Conservation (phyloP, 2,113 vertebrate species). For the Tichodroma muraria region DNA sequence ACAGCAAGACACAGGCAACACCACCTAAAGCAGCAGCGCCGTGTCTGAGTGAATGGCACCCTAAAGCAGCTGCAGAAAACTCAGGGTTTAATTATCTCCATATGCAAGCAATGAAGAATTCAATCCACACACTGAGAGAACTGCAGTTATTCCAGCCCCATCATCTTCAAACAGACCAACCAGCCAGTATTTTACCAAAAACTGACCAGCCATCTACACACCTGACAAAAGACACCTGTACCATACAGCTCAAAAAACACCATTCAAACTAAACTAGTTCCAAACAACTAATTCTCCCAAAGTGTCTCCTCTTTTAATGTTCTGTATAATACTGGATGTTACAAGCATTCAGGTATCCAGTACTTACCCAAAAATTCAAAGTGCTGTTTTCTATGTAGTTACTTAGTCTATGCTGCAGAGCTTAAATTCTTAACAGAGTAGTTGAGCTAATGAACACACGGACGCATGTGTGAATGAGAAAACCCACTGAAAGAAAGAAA, state of each 20-base stretch:
- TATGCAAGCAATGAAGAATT: not conserved
- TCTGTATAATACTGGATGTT: not conserved
- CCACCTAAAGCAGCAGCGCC: not conserved
- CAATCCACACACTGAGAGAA: not conserved
- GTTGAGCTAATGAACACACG: not conserved
- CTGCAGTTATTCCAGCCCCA: not conserved
- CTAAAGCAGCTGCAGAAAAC: not conserved
- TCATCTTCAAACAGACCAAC: not conserved
- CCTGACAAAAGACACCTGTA: not conserved
- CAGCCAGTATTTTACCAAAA: not conserved
- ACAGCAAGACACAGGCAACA: not conserved
- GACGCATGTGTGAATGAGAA: not conserved
- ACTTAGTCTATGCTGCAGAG: not conserved
- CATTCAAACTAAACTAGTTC: not conserved
- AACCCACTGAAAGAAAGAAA: not conserved
- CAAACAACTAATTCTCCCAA: not conserved
- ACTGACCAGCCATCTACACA: not conserved
- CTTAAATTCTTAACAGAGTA: not conserved
- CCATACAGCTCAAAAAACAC: not conserved
- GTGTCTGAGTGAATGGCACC: not conserved
- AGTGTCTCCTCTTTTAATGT: rapidly evolving
- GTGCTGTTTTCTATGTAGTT: not conserved
- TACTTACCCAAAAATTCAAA: not conserved
- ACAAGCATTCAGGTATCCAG: not conserved
- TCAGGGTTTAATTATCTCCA: not conserved